These are phyloP conservation scores for Synergus umbraculus DNA, from an alignment of 2,888 invertebrate genomes.

Conservation along the genomic window DNA sequence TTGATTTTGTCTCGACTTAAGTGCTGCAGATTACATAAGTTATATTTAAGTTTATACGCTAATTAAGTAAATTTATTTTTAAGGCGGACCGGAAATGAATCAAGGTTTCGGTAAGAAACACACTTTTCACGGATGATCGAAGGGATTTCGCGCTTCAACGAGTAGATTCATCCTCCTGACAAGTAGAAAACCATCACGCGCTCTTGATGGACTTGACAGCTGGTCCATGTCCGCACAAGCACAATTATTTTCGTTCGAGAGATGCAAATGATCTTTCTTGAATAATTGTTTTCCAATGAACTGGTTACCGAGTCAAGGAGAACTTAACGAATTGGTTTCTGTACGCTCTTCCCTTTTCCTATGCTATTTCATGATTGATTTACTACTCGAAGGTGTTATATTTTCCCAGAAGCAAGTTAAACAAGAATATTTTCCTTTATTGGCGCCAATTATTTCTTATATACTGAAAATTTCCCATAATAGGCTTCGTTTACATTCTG, in stretches of 20 bases:
- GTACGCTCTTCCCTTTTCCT: neutral
- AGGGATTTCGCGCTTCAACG: slow-evolving; percentile 47
- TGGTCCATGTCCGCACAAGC: slow-evolving; percentile 22
- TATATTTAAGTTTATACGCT: no score
- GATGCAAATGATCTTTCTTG: neutral
- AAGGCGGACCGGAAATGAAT: slow-evolving; percentile 14
- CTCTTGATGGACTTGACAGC: neutral
- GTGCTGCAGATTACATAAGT: no score
- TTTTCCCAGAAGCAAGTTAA: no score
- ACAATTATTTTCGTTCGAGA: slow-evolving; percentile 3
- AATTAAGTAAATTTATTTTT: neutral
- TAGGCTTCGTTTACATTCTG: no score
- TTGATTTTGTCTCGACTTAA: no score
- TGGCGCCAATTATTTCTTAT: no score
- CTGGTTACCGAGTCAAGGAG: no score
- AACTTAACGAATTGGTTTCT: neutral
- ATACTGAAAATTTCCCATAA: no score
- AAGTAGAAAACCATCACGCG: slow-evolving; percentile 14
- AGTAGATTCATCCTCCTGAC: slow-evolving; percentile 45
- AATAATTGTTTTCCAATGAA: slow-evolving; percentile 1
- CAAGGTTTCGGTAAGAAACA: slow-evolving; percentile 38
- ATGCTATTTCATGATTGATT: neutral
- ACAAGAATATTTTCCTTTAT: no score
- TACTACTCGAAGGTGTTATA: neutral
- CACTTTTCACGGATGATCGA: slow-evolving; percentile 46